phyloP scores from a whole-genome alignment of 2,797 vertebrate species.

The Poecilia picta region DNA sequence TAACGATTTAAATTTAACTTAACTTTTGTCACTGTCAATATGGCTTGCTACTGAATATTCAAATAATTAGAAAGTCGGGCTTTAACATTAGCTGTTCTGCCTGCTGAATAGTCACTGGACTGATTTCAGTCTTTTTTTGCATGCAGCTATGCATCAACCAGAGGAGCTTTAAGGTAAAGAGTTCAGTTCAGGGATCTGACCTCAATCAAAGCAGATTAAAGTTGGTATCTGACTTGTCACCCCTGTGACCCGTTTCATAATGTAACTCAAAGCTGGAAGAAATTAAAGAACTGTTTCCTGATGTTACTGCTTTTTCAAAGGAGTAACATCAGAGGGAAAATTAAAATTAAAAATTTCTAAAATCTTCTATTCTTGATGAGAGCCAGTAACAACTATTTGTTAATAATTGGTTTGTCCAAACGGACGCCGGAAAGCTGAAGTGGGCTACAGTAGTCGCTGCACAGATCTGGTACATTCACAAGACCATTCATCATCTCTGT shows the following conservation, averaged over 20 bases:
- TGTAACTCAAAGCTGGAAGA: slow-evolving; percentile 43
- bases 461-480: slow-evolving; percentile 52
- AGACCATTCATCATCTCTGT: slow-evolving; percentile 61
- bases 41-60: not conserved
- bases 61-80: not conserved
- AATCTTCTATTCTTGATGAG: not conserved
- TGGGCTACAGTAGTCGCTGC: slow-evolving; percentile 56
- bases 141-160: slow-evolving; percentile 40
- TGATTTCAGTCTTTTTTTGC: slow-evolving; percentile 58
- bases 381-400: slow-evolving; percentile 31
- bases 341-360: not conserved
- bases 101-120: slow-evolving; percentile 25
- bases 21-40: not conserved
- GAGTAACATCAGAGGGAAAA: not conserved
- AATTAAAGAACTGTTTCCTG: slow-evolving; percentile 40
- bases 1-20: not conserved
- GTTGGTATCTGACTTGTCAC: slow-evolving; percentile 51
- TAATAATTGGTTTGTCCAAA: slow-evolving; percentile 37
- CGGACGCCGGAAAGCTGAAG: slow-evolving; percentile 51
- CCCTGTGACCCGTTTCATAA: slow-evolving; percentile 20
- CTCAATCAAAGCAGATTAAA: slow-evolving; percentile 78
- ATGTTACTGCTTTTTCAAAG: slow-evolving; percentile 4
- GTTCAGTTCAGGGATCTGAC: slow-evolving; percentile 69
- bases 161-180: slow-evolving; percentile 53
- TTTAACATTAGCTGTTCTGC: slow-evolving; percentile 17